Base-by-base conservation (phyloP, 2,797 vertebrate species). In the Antennarius maculatus region DNA sequence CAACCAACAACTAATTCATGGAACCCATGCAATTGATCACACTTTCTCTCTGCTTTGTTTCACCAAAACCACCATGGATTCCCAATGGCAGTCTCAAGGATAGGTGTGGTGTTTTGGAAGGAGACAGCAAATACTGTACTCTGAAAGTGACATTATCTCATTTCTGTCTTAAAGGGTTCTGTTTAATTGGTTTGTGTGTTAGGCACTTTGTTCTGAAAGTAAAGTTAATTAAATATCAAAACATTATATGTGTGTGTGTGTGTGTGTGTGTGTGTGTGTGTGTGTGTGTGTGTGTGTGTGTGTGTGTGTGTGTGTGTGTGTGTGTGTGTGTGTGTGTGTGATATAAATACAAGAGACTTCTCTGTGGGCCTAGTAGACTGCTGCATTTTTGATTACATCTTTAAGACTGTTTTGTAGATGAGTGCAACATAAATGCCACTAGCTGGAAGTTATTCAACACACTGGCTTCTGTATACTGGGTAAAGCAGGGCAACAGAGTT, bases 1-100 rank as follows among this genome's bases (percentile, higher is more conserved):
- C 86, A 52, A 29, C 15, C 43, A 11, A 82, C 89, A 71, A 72
- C 84, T 79, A 76, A 82, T 78, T 81, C 27, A 79, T 15, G 2
- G 15, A 52, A 54, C 37, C 17, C 66, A 45, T 55, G 61, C 63
- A 47, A 13, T 13, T 56, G 41, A 53, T 49, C 53, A n/a, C 48
- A 34, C 34, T 28, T 18, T 31, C 39, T 42, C 29, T 14, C 51
- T 71, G 58, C 42, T 43, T 43, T 43, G 42, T 6, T 13, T 42
- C 41, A 13, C 56, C 27, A 47, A 51, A 41, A 68, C n/a, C 52
- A 27, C 12, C n/a, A 42, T 61, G 67, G 54, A 47, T 29, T 57
- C 50, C 54, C 9, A 11, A 28, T 59, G 65, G 59, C 34, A 18
- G 53, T 47, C 50, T 15, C 2, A 18, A 49, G 47, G 18, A 17